A percentile compares a stretch with the other conserved stretches of the same genome.
These are phyloP conservation scores for Sesamia inferens DNA, from an alignment of 2,888 invertebrate species.

Conservation along the genomic window DNA sequence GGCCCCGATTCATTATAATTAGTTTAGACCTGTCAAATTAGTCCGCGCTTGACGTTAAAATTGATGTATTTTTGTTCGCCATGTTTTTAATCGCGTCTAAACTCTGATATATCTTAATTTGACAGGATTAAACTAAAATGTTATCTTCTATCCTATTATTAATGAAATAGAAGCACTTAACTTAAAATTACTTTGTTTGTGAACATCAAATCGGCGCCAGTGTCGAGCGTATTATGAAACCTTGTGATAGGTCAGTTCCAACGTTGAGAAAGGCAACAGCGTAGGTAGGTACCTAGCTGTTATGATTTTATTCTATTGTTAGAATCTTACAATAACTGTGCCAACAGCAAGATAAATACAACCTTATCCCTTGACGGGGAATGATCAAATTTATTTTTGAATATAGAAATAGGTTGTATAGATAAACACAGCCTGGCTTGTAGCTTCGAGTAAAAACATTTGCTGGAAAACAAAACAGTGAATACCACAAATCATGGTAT, in stretches of 20 bases:
- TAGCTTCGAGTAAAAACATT: slow-evolving; percentile 9
- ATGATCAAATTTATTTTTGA: slow-evolving; percentile 2
- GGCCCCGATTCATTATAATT: too few species aligned
- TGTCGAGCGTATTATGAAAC: slow-evolving; percentile 16
- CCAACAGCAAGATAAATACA: not conserved
- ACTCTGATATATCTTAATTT: too few species aligned
- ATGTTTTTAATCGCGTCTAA: too few species aligned
- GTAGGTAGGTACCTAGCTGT: not conserved
- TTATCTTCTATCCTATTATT: too few species aligned
- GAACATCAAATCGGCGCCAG: not conserved
- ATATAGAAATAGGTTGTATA: slow-evolving; percentile 8
- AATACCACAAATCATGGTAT: not conserved
- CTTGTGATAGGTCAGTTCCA: slow-evolving; percentile 63
- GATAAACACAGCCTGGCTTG: not conserved
- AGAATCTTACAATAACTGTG: slow-evolving; percentile 21
- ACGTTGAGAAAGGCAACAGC: slow-evolving; percentile 19
- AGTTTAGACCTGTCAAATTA: too few species aligned
- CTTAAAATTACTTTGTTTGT: too few species aligned
- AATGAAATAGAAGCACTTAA: too few species aligned
- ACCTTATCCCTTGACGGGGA: not conserved
- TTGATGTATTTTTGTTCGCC: too few species aligned
- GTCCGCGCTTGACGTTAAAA: too few species aligned
- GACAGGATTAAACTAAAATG: too few species aligned
- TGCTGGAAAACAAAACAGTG: slow-evolving; percentile 1
- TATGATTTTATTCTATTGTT: slow-evolving; percentile 36